phyloP scores from a whole-genome alignment of 2,797 vertebrate genomes.

The Anableps anableps region DNA sequence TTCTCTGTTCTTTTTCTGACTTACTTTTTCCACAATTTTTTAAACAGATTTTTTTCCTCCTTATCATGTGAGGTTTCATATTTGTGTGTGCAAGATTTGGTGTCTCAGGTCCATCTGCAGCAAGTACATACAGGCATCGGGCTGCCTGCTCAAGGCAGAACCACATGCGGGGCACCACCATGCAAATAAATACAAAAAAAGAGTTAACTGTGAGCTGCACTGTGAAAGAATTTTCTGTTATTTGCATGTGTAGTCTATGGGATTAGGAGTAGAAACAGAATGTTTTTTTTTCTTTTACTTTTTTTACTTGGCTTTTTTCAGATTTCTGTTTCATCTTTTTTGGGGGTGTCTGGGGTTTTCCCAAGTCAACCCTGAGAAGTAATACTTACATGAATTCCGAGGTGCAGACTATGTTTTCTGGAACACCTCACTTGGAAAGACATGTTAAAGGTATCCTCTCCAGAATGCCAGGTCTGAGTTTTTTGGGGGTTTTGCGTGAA shows the following conservation, averaged over 20 bases:
- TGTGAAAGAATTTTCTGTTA: neutral
- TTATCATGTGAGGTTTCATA: constrained; percentile 22
- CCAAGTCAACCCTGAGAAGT: neutral
- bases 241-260: neutral
- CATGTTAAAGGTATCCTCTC: neutral
- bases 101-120: constrained; percentile 36
- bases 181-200: neutral
- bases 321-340: too few species aligned
- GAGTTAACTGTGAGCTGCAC: neutral
- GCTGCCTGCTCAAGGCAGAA: neutral
- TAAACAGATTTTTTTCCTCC: constrained; percentile 9
- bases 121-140: constrained; percentile 39
- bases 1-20: constrained; percentile 39
- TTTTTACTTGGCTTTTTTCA: neutral
- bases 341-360: neutral
- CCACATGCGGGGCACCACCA: neutral
- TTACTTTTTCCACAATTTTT: constrained; percentile 43
- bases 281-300: neutral
- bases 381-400: neutral
- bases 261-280: neutral
- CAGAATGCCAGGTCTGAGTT: neutral
- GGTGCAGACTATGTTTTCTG: neutral
- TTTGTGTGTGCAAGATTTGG: constrained; percentile 23
- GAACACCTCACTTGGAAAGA: too few species aligned
- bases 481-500: neutral